Percentiles rank a stretch among this genome's conserved stretches.
phyloP scores from a whole-genome alignment of 2,113 vertebrate genomes.

The Nothobranchius kuhntae region DNA sequence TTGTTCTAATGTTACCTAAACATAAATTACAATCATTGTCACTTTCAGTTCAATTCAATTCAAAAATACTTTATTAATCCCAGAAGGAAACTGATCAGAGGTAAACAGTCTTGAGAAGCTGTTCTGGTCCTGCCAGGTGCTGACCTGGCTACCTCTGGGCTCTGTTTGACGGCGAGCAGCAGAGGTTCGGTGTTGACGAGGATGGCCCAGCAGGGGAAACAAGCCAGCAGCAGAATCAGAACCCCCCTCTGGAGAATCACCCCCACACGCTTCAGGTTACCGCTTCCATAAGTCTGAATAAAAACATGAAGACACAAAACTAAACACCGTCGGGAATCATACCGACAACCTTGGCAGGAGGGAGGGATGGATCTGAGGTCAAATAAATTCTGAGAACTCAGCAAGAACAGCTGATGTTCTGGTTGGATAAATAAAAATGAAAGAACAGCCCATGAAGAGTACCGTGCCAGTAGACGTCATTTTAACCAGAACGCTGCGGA shows the following conservation, averaged over 20 bases:
- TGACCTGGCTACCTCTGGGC: constrained; percentile 86
- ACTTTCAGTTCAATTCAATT: no score
- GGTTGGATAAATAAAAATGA: constrained; percentile 24
- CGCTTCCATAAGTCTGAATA: constrained; percentile 87
- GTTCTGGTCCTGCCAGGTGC: neutral
- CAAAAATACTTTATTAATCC: no score
- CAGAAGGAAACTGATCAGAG: no score
- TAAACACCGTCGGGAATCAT: no score
- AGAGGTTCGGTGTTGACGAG: constrained; percentile 90
- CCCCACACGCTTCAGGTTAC: constrained; percentile 90
- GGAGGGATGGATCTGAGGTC: constrained; percentile 11
- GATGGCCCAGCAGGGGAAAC: constrained; percentile 94
- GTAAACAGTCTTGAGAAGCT: no score
- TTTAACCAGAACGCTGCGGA: no score
- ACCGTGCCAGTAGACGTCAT: no score
- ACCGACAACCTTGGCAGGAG: no score
- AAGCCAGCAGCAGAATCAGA: constrained; percentile 89
- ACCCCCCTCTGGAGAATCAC: constrained; percentile 87
- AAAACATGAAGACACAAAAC: constrained; percentile 6
- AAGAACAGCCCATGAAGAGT: neutral
- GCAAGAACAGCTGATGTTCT: constrained; percentile 1
- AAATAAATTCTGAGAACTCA: constrained; percentile 26
- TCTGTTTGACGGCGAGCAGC: constrained; percentile 84
- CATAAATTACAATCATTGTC: no score
- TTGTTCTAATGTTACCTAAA: no score